These are phyloP conservation scores for Gyps fulvus DNA, from an alignment of 2,113 vertebrate species.

Conservation along the genomic window DNA sequence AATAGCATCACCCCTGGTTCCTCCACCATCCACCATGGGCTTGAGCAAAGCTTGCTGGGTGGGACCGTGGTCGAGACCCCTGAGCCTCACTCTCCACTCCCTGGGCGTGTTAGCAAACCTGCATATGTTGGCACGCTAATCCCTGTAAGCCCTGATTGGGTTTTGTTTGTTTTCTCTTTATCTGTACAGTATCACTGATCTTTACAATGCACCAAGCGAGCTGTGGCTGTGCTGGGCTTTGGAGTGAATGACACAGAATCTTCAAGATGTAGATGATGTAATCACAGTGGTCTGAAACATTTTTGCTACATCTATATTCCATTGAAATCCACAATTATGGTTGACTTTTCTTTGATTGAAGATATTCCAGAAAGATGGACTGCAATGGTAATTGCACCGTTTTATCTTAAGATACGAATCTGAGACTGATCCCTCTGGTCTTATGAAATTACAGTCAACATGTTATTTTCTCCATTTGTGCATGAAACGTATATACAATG, in stretches of 20 bases:
- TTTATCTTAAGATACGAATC: constrained; percentile 70
- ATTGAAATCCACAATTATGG: constrained; percentile 70
- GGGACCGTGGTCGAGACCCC: background rate
- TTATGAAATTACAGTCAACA: constrained; percentile 70
- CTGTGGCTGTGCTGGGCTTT: background rate
- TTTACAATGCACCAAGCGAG: background rate
- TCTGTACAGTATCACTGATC: background rate
- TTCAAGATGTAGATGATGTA: constrained; percentile 64
- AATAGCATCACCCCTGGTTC: background rate
- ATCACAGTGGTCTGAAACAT: constrained; percentile 60
- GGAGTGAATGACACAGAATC: background rate
- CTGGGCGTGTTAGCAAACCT: background rate
- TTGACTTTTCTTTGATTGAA: constrained; percentile 71
- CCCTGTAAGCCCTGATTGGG: background rate
- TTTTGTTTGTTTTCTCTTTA: constrained; percentile 35
- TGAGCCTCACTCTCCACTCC: background rate
- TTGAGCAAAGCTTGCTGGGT: background rate
- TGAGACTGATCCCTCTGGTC: constrained; percentile 56
- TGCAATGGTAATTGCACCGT: constrained; percentile 50
- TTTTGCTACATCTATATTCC: constrained; percentile 65
- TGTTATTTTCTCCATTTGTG: constrained; percentile 69
- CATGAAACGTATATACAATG: constrained; percentile 51
- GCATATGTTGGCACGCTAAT: background rate
- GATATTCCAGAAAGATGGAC: constrained; percentile 73
- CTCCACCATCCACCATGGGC: background rate